A percentile compares a stretch with the other conserved stretches of the same genome.
Conservation (phyloP, 2,113 vertebrate genomes). For the Scopus umbretta region DNA sequence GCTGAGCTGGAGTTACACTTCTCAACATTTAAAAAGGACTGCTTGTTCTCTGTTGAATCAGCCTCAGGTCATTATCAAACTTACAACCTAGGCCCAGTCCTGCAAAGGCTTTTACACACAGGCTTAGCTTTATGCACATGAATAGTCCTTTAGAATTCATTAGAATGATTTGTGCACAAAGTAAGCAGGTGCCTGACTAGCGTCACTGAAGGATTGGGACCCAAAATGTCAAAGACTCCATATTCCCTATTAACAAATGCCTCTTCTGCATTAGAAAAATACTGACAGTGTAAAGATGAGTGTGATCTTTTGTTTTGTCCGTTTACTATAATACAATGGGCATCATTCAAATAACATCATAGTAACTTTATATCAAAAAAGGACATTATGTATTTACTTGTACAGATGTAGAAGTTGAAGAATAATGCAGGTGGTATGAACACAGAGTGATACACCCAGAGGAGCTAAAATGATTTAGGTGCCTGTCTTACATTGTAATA, state of each 20-base stretch:
- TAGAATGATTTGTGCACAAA: constrained; percentile 54
- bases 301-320: neutral
- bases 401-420: neutral
- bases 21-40: neutral
- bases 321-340: neutral
- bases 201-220: constrained; percentile 34
- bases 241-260: constrained; percentile 33
- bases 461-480: neutral
- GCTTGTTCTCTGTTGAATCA: constrained; percentile 37
- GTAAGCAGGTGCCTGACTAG: constrained; percentile 56
- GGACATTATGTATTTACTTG: neutral
- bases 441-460: neutral
- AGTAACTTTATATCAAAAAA: neutral
- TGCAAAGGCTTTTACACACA: constrained; percentile 59
- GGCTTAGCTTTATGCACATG: constrained; percentile 58
- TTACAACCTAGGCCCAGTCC: constrained; percentile 39
- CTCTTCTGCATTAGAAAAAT: constrained; percentile 30
- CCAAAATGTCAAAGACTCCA: constrained; percentile 46
- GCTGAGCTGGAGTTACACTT: neutral
- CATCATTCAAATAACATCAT: neutral
- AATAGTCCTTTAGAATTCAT: constrained; percentile 63
- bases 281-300: constrained; percentile 8
- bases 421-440: neutral
- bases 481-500: neutral
- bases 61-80: constrained; percentile 45